Base-by-base conservation (phyloP, 2,888 invertebrate genomes). In the Leptopilina syphax region DNA sequence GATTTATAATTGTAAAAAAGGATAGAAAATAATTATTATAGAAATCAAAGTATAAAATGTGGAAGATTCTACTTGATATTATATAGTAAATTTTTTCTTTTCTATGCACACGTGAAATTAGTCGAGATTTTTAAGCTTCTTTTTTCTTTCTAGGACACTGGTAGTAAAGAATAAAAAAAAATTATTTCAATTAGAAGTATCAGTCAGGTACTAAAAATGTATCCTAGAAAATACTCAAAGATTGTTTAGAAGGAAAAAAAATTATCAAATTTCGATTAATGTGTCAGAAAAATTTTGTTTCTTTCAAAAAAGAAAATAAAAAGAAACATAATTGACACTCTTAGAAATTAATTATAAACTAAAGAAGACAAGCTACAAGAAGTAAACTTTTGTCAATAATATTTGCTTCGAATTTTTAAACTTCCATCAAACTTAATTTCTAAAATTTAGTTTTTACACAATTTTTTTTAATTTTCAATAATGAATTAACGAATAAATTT, bases 201-300 rank as follows among this genome's bases (percentile, higher is more conserved):
- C 73, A 73, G 73, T 60, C 73, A 73, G 73, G 73, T 73, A 73
- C 73, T 34, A 34, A 60, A 73, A 73, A 73, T n/a, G 54, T 57
- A 73, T 73, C 73, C 73, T 54, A 73, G 73, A 10, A 70, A 13
- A 60, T 27, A 73, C n/a, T 34, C 57, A 73, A 3, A 41, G n/a
- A 7, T 27, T 24, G 24, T 54, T 73, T 44, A 44, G 8, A 73
- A 73, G 34, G 12, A 27, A 57, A 73, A 73, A 5, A 8, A n/a
- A 54, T 34, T 34, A 9, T 6, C n/a, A 73, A 24, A 70, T 27
- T 60, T 73, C 3, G 34, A 41, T 34, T 41, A 73, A 54, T 27
- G n/a, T n/a, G 27, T 34, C 18, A 8, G 24, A 60, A 12, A 70
- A 27, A 57, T 57, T 34, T n/a, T 73, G 57, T 9, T 57, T 27